Evolutionary conservation across 2,113 vertebrate genomes (phyloP).

Genomic region (Scytalopus superciliaris): DNA sequence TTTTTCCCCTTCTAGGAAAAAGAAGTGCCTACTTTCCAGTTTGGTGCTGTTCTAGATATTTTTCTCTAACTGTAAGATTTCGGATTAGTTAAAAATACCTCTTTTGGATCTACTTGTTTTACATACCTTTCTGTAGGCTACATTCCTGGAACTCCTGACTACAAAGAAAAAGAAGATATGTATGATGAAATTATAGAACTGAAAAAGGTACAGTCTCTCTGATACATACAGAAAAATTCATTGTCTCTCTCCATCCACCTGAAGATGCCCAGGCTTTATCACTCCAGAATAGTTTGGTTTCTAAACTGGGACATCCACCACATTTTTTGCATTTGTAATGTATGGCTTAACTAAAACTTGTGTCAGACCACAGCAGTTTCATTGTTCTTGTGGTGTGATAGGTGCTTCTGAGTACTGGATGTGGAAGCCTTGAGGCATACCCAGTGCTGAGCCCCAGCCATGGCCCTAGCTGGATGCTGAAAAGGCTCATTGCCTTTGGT

Average conservation of each 20-base stretch:
- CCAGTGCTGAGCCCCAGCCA: conserved; percentile 1
- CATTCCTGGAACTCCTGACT: conserved; percentile 76
- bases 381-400: background rate
- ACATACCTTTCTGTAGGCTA: conserved; percentile 39
- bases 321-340: background rate
- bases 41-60: background rate
- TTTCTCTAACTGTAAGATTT: background rate
- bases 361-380: background rate
- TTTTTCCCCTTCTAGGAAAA: background rate
- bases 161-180: conserved; percentile 92
- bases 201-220: conserved; percentile 84
- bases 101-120: background rate
- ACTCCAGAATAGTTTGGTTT: background rate
- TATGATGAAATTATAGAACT: conserved; percentile 91
- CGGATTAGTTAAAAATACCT: background rate
- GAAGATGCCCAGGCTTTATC: background rate
- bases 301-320: background rate
- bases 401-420: conserved; percentile 24
- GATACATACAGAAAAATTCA: background rate
- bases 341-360: background rate
- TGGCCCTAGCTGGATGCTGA: background rate
- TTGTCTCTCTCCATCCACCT: background rate
- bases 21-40: background rate
- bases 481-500: background rate
- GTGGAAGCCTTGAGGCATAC: background rate